These are phyloP conservation scores for Aelia acuminata DNA, from an alignment of 2,888 invertebrate genomes.

Conservation along the genomic window DNA sequence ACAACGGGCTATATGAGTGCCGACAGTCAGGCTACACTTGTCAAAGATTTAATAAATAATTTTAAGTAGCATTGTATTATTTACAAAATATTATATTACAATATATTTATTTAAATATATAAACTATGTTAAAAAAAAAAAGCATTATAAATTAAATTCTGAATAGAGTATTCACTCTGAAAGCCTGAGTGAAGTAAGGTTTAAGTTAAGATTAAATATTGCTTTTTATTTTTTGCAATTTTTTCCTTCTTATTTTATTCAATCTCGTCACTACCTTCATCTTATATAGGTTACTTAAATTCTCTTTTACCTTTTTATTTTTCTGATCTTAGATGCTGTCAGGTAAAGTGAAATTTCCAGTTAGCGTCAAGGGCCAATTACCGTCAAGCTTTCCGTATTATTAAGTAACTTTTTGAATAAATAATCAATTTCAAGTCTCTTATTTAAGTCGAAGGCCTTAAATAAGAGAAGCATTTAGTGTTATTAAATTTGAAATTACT, in stretches of 20 bases:
- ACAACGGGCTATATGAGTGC: too few species aligned
- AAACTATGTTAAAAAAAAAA: too few species aligned
- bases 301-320: not conserved
- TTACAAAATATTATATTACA: too few species aligned
- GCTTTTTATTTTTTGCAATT: not conserved
- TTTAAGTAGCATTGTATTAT: too few species aligned
- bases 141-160: too few species aligned
- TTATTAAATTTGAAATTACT: not conserved
- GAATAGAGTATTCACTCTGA: not conserved
- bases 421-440: not conserved
- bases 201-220: not conserved
- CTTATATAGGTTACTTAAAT: not conserved
- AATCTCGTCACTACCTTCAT: not conserved
- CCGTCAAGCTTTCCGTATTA: not conserved
- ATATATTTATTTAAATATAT: too few species aligned
- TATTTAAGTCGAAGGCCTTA: too few species aligned
- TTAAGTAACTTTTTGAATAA: not conserved
- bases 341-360: not conserved
- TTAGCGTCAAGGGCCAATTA: not conserved
- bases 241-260: not conserved
- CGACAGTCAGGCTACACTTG: too few species aligned
- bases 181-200: not conserved
- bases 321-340: not conserved
- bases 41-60: too few species aligned
- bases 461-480: not conserved